phyloP scores from a whole-genome alignment of 1,140 invertebrate species.

The Drosophila sp. region DNA sequence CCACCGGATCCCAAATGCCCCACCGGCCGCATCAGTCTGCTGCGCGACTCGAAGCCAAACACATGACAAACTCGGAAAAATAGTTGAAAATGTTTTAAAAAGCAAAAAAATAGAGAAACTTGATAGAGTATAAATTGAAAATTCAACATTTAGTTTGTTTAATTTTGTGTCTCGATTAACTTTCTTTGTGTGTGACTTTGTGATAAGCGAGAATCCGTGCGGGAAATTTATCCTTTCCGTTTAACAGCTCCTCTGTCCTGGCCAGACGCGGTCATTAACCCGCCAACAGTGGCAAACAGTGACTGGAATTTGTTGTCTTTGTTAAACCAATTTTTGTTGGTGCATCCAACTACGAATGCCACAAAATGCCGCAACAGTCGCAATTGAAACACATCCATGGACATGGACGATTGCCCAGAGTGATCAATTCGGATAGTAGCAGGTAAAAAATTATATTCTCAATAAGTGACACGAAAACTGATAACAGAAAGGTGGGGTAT shows the following conservation, averaged over 20 bases:
- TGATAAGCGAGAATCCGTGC: neutral
- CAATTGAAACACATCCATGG: conserved; percentile 61
- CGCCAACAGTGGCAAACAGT: conserved; percentile 11
- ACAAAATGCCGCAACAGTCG: conserved; percentile 63
- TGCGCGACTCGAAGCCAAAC: conserved; percentile 66
- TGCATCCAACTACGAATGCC: conserved; percentile 1
- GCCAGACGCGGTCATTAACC: conserved; percentile 41
- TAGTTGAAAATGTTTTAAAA: neutral
- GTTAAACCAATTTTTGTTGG: neutral
- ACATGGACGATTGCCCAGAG: conserved; percentile 57
- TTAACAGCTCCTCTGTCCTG: conserved; percentile 5
- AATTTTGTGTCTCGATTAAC: neutral
- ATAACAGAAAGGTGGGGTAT: no score
- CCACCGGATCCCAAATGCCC: conserved; percentile 45
- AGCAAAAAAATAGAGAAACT: conserved; percentile 40
- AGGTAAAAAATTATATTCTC: conserved; percentile 44
- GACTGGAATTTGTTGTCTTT: conserved; percentile 8
- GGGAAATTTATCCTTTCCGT: neutral
- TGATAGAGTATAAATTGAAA: conserved; percentile 22
- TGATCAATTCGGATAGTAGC: conserved; percentile 62
- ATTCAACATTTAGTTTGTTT: neutral
- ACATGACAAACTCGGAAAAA: conserved; percentile 36
- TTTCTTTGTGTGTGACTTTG: no score
- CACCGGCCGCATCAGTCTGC: conserved; percentile 70
- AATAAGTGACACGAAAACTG: no score